phyloP scores from a whole-genome alignment of 2,113 vertebrate genomes.

The Xenopus laevis region DNA sequence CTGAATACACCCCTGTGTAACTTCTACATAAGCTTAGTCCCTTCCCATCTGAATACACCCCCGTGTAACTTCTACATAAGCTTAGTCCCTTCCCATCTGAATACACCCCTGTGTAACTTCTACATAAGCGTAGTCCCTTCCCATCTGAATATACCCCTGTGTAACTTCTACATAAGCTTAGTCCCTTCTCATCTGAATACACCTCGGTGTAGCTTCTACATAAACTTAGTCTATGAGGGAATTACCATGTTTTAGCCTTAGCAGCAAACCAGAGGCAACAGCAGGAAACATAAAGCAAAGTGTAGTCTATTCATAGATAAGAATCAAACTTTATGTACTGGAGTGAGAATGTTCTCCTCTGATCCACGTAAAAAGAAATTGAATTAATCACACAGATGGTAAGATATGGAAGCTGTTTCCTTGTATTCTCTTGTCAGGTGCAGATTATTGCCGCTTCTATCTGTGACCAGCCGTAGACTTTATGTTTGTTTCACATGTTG shows the following conservation, averaged over 20 bases:
- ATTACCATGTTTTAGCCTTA: constrained; percentile 7
- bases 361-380: not conserved
- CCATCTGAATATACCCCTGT: constrained; percentile 8
- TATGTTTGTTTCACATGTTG: no score
- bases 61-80: not conserved
- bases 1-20: constrained; percentile 9
- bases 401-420: no score
- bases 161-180: not conserved
- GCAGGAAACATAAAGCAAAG: not conserved
- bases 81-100: not conserved
- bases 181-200: constrained; percentile 5
- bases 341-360: not conserved
- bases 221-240: not conserved
- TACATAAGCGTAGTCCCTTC: not conserved
- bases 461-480: no score
- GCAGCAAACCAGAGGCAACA: not conserved
- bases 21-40: not conserved
- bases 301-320: constrained; percentile 3
- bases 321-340: constrained; percentile 5
- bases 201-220: not conserved
- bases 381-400: no score
- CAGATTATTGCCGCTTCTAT: no score
- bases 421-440: no score
- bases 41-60: constrained; percentile 2
- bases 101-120: constrained; percentile 2